These are phyloP conservation scores for Agrochola litura DNA, from an alignment of 2,888 invertebrate species.

Conservation along the genomic window DNA sequence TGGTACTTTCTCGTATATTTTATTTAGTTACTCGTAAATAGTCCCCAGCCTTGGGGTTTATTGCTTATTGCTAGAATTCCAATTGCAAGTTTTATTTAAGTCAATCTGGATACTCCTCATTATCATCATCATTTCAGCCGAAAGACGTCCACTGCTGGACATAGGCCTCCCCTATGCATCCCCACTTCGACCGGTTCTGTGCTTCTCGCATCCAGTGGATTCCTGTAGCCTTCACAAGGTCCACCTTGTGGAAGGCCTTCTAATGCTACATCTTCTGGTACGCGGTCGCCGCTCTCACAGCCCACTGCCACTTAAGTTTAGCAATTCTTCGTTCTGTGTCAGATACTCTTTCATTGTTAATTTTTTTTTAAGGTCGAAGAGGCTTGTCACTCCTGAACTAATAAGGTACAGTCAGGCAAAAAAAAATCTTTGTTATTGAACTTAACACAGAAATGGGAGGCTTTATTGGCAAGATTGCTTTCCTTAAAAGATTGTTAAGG, in stretches of 20 bases:
- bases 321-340: too few relatives aligned
- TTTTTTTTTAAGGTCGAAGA: background rate
- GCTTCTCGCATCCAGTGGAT: too few relatives aligned
- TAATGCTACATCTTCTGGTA: too few relatives aligned
- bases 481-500: conserved; percentile 30
- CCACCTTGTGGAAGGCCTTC: too few relatives aligned
- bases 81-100: background rate
- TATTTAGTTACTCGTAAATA: background rate
- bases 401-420: background rate
- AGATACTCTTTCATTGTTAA: too few relatives aligned
- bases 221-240: too few relatives aligned
- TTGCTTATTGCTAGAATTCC: background rate
- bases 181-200: too few relatives aligned
- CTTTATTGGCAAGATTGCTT: conserved; percentile 34
- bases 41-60: background rate
- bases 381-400: background rate
- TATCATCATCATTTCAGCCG: too few relatives aligned
- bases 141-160: too few relatives aligned
- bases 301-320: too few relatives aligned
- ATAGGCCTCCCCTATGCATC: too few relatives aligned
- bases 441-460: conserved; percentile 34
- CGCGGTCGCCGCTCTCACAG: too few relatives aligned
- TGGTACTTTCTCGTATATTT: background rate
- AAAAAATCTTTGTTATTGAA: conserved; percentile 28
- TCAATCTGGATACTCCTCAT: background rate